Percentiles rank a stretch among this genome's conserved stretches.
phyloP scores from a whole-genome alignment of 92 coral and sea anemone genomes.

The Zoanthus solanderi region DNA sequence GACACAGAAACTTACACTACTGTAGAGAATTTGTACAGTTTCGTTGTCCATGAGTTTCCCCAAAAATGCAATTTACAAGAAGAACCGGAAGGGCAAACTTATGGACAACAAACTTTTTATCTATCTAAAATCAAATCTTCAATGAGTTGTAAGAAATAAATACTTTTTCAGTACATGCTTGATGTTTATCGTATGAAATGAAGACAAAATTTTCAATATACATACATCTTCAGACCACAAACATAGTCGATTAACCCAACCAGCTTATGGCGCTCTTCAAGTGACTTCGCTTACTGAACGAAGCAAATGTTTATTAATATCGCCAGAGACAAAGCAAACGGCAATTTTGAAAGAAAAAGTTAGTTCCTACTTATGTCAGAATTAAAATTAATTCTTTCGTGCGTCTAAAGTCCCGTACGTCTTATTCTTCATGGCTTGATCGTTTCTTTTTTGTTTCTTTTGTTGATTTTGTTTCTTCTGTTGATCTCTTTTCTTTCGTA shows the following conservation, averaged over 20 bases:
- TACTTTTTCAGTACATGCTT: conserved; percentile 79
- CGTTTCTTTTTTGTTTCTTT: conserved; percentile 62
- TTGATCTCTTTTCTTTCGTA: conserved; percentile 94
- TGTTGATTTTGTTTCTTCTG: conserved; percentile 82
- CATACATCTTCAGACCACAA: conserved; percentile 92
- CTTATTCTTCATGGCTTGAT: conserved; percentile 52
- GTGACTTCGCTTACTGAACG: conserved; percentile 74
- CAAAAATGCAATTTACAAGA: conserved; percentile 80
- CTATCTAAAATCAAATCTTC: conserved; percentile 69
- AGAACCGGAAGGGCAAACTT: conserved; percentile 61
- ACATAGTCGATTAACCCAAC: conserved; percentile 71
- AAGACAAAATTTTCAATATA: conserved; percentile 92
- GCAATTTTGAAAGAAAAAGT: conserved; percentile 69
- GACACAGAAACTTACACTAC: conserved; percentile 68
- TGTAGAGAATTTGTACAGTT: conserved; percentile 88
- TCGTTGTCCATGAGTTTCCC: conserved; percentile 51
- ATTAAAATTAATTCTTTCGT: conserved; percentile 62
- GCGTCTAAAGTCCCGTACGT: conserved; percentile 53
- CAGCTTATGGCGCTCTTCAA: conserved; percentile 76
- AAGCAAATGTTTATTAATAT: conserved; percentile 46
- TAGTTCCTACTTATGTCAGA: conserved; percentile 66
- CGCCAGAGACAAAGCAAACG: conserved; percentile 60
- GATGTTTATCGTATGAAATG: conserved; percentile 91
- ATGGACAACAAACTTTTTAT: conserved; percentile 32
- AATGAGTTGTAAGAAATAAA: conserved; percentile 69